These are phyloP conservation scores for Patella ulyssiponensis DNA, from an alignment of 2,888 invertebrate genomes.

Conservation along the genomic window DNA sequence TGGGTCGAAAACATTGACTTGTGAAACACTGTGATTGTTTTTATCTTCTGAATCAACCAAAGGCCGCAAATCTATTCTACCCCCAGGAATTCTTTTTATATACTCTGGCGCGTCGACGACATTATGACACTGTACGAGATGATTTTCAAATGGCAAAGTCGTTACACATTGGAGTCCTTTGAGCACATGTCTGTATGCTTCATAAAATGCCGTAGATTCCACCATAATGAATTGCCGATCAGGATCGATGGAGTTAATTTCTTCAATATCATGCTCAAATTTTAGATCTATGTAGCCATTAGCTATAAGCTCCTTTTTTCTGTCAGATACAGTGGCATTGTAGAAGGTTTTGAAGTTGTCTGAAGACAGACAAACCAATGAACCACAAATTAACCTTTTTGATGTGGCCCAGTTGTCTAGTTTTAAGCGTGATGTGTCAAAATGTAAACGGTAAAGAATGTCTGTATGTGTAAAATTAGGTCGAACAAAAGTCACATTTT, in stretches of 20 bases:
- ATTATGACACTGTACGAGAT: slow-evolving; percentile 44
- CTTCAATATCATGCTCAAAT: slow-evolving; percentile 38
- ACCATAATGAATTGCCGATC: slow-evolving; percentile 76
- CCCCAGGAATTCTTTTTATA: slow-evolving; percentile 28
- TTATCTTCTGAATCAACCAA: slow-evolving; percentile 39
- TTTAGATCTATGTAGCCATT: slow-evolving; percentile 47
- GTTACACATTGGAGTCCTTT: slow-evolving; percentile 78
- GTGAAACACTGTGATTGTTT: slow-evolving; percentile 22
- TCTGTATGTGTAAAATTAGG: slow-evolving; percentile 34
- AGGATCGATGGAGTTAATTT: background rate
- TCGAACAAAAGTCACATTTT: slow-evolving; percentile 40
- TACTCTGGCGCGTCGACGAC: slow-evolving; percentile 45
- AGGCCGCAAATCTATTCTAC: slow-evolving; percentile 43
- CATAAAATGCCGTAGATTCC: slow-evolving; percentile 85
- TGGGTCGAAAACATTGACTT: slow-evolving; percentile 21
- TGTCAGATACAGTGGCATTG: slow-evolving; percentile 77
- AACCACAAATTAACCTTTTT: slow-evolving; percentile 81
- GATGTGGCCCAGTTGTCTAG: slow-evolving; percentile 72
- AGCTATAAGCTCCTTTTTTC: slow-evolving; percentile 44
- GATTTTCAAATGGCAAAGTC: slow-evolving; percentile 47
- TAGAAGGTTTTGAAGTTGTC: slow-evolving; percentile 80
- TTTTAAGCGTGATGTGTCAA: slow-evolving; percentile 21
- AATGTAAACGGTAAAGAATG: slow-evolving; percentile 37
- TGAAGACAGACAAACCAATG: slow-evolving; percentile 81
- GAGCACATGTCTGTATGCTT: slow-evolving; percentile 84